Percentiles rank a stretch among this genome's conserved stretches.
Conservation (phyloP, 1,140 invertebrate species). For the Aphelenchoides fujianensis region DNA sequence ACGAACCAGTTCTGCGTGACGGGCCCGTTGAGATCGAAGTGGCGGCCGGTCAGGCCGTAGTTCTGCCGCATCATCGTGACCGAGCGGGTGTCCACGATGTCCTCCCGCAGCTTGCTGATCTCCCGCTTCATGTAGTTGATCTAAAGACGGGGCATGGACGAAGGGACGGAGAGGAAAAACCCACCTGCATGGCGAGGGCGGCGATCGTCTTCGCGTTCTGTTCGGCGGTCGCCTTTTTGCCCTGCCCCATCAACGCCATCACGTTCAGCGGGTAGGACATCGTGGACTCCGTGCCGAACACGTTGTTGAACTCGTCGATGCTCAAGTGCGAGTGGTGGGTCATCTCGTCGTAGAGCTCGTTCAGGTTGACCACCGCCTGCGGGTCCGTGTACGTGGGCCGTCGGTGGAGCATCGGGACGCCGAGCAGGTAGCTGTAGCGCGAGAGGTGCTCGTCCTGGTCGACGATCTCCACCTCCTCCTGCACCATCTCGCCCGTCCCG, state of each 20-base stretch:
- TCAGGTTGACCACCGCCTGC: background rate
- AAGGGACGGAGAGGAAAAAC: background rate
- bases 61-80: conserved; percentile 9
- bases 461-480: conserved; percentile 17
- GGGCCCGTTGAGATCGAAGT: conserved; percentile 11
- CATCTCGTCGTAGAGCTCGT: conserved; percentile 18
- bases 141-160: background rate
- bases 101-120: conserved; percentile 13
- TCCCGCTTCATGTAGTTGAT: conserved; percentile 15
- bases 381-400: conserved; percentile 1
- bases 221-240: background rate
- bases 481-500: background rate
- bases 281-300: conserved; percentile 10
- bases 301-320: background rate
- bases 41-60: conserved; percentile 3
- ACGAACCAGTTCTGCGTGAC: conserved; percentile 15
- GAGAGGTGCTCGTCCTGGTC: background rate
- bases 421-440: background rate
- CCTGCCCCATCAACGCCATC: background rate
- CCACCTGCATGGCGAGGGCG: conserved; percentile 13
- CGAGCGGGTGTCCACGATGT: conserved; percentile 12
- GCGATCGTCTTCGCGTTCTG: conserved; percentile 21
- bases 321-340: background rate
- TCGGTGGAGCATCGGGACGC: background rate
- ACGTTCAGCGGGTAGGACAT: conserved; percentile 20